These are phyloP conservation scores for Drosophila tripunctata DNA, from an alignment of 2,888 invertebrate genomes.

Conservation along the genomic window DNA sequence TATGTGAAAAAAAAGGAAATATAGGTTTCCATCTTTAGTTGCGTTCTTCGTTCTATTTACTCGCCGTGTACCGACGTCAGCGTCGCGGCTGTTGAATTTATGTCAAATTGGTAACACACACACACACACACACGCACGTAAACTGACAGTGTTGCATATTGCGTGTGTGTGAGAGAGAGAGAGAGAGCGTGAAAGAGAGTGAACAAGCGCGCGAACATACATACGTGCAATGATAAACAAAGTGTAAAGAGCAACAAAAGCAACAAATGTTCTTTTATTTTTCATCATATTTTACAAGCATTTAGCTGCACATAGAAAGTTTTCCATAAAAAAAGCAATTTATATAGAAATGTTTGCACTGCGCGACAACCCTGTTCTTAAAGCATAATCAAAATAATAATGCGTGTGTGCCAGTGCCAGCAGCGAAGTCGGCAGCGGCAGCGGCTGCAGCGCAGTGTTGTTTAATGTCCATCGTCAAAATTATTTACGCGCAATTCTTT, in stretches of 20 bases:
- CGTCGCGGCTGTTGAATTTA: slow-evolving; percentile 83
- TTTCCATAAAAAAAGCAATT: slow-evolving; percentile 6
- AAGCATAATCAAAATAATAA: slow-evolving; percentile 36
- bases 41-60: slow-evolving; percentile 75
- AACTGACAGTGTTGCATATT: slow-evolving; percentile 63
- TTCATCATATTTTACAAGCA: slow-evolving; percentile 13
- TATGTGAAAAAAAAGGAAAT: slow-evolving; percentile 57
- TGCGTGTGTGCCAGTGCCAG: slow-evolving; percentile 35
- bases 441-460: slow-evolving; percentile 37
- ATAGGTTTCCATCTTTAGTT: slow-evolving; percentile 67
- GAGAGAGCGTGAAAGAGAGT: slow-evolving; percentile 22
- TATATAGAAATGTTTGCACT: background rate
- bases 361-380: slow-evolving; percentile 47
- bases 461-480: slow-evolving; percentile 58
- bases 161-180: slow-evolving; percentile 38
- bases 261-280: slow-evolving; percentile 47
- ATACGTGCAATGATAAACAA: slow-evolving; percentile 72
- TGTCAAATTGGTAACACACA: slow-evolving; percentile 82
- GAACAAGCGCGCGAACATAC: slow-evolving; percentile 49
- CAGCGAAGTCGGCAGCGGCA: slow-evolving; percentile 17
- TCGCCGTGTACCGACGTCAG: slow-evolving; percentile 72
- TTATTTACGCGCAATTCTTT: slow-evolving; percentile 45
- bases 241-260: slow-evolving; percentile 60
- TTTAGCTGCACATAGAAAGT: slow-evolving; percentile 10
- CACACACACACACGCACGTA: slow-evolving; percentile 22